phyloP scores from a whole-genome alignment of 2,797 vertebrate genomes.

The Bovichtus diacanthus region DNA sequence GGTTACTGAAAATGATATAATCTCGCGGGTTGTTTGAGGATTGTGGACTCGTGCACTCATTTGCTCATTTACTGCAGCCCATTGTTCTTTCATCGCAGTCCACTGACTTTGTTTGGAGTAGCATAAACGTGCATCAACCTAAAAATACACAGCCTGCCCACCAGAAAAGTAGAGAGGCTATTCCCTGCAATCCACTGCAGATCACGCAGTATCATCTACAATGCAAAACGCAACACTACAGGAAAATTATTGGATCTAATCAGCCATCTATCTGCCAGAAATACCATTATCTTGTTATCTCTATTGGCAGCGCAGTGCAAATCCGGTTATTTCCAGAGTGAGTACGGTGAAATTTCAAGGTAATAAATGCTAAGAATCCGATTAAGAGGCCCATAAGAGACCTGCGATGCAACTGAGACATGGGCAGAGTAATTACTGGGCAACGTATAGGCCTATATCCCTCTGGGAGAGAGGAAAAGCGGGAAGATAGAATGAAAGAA shows the following conservation, averaged over 20 bases:
- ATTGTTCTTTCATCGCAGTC: slow-evolving; percentile 46
- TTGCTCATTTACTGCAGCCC: slow-evolving; percentile 25
- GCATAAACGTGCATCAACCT: slow-evolving; percentile 56
- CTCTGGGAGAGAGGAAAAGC: slow-evolving; percentile 33
- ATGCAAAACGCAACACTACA: slow-evolving; percentile 57
- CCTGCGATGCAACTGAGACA: slow-evolving; percentile 55
- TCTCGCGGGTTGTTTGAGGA: slow-evolving; percentile 24
- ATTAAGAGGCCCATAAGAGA: slow-evolving; percentile 67
- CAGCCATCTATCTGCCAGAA: slow-evolving; percentile 70
- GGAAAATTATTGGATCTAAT: slow-evolving; percentile 69
- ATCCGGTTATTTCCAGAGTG: slow-evolving; percentile 62
- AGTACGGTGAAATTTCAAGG: slow-evolving; percentile 57
- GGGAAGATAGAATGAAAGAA: slow-evolving; percentile 14
- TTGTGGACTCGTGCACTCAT: slow-evolving; percentile 1
- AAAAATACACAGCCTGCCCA: slow-evolving; percentile 60
- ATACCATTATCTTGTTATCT: slow-evolving; percentile 66
- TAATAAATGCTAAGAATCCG: slow-evolving; percentile 76
- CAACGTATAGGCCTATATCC: slow-evolving; percentile 44
- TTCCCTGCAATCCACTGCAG: slow-evolving; percentile 44
- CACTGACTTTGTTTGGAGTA: slow-evolving; percentile 51
- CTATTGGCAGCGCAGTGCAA: slow-evolving; percentile 35
- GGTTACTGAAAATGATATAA: slow-evolving; percentile 34
- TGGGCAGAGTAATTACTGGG: slow-evolving; percentile 69
- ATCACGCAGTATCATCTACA: slow-evolving; percentile 48
- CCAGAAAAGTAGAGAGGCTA: not conserved